Percentiles rank a stretch among this genome's conserved stretches.
These are phyloP conservation scores for Euwallacea similis DNA, from an alignment of 1,140 invertebrate genomes.

Conservation along the genomic window DNA sequence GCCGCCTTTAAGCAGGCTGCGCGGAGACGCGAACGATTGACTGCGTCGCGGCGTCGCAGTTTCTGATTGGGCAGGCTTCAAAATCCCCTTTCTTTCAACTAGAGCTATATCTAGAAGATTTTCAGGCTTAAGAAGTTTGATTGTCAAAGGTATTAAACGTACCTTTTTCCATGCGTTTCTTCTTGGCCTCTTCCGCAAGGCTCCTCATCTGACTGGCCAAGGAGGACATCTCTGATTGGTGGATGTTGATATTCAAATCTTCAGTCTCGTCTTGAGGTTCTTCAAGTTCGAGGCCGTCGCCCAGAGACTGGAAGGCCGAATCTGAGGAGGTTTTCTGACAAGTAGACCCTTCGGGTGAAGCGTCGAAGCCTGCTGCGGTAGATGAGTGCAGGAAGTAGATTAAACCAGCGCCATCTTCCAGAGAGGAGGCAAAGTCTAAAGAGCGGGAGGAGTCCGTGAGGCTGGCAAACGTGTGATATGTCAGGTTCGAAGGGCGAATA, in stretches of 20 bases:
- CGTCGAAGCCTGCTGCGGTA: slow-evolving; percentile 9
- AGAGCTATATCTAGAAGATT: neutral
- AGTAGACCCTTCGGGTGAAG: slow-evolving; percentile 56
- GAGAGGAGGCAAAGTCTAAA: slow-evolving; percentile 45
- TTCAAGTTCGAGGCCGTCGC: slow-evolving; percentile 50
- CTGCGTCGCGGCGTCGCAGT: slow-evolving; percentile 17
- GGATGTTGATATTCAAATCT: slow-evolving; percentile 18
- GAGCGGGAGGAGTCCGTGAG: slow-evolving; percentile 31
- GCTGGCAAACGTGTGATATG: slow-evolving; percentile 32
- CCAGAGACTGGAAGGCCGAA: slow-evolving; percentile 52
- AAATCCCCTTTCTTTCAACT: slow-evolving; percentile 37
- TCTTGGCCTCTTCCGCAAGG: slow-evolving; percentile 52
- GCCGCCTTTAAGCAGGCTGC: slow-evolving; percentile 40
- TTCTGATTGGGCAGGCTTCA: slow-evolving; percentile 31
- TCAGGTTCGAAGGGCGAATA: slow-evolving; percentile 24
- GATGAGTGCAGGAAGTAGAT: slow-evolving; percentile 39
- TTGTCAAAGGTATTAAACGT: slow-evolving; percentile 13
- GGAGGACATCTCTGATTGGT: slow-evolving; percentile 46
- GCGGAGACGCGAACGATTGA: slow-evolving; percentile 30
- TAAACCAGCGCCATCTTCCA: slow-evolving; percentile 46
- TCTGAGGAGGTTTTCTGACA: slow-evolving; percentile 62
- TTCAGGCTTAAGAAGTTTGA: neutral
- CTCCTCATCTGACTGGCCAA: slow-evolving; percentile 60
- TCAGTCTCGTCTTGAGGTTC: slow-evolving; percentile 29
- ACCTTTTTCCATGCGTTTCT: slow-evolving; percentile 44